Percentiles rank a stretch among this genome's conserved stretches.
These are phyloP conservation scores for Drosophila auraria DNA, from an alignment of 1,140 invertebrate species.

Conservation along the genomic window DNA sequence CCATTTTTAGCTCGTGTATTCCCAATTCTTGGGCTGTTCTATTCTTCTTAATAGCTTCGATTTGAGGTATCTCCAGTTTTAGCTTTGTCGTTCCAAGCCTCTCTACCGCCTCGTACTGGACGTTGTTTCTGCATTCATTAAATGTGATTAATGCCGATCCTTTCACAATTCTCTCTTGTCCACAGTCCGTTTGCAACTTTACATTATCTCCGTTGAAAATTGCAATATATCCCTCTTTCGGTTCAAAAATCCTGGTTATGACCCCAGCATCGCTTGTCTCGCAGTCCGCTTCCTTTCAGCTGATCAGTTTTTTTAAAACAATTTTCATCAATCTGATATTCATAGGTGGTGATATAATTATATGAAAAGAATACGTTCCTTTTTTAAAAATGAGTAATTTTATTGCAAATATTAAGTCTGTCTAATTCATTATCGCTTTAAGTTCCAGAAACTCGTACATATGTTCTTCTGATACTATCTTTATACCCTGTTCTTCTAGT, in stretches of 20 bases:
- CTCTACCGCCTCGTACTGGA: background rate
- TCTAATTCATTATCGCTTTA: too few species aligned
- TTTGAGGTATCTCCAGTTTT: background rate
- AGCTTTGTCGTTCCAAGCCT: background rate
- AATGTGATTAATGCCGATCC: slow-evolving; percentile 3
- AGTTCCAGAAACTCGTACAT: too few species aligned
- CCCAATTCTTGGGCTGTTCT: slow-evolving; percentile 5
- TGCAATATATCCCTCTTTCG: background rate
- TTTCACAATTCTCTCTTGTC: background rate
- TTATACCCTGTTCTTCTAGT: too few species aligned
- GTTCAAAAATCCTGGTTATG: slow-evolving; percentile 1
- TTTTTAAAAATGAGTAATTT: too few species aligned
- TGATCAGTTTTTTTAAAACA: slow-evolving; percentile 2
- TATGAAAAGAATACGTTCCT: too few species aligned
- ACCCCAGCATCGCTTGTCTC: slow-evolving; percentile 1
- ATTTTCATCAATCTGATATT: background rate
- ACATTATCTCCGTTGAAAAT: background rate
- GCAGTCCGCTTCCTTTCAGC: background rate
- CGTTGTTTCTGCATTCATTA: background rate
- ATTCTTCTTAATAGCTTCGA: background rate
- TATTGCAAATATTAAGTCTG: too few species aligned
- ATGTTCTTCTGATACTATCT: too few species aligned
- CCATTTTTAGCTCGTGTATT: background rate
- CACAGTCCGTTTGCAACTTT: slow-evolving; percentile 1
- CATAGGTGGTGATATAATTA: too few species aligned